Conservation (phyloP, 2,113 vertebrate species). For the Morone chrysops region DNA sequence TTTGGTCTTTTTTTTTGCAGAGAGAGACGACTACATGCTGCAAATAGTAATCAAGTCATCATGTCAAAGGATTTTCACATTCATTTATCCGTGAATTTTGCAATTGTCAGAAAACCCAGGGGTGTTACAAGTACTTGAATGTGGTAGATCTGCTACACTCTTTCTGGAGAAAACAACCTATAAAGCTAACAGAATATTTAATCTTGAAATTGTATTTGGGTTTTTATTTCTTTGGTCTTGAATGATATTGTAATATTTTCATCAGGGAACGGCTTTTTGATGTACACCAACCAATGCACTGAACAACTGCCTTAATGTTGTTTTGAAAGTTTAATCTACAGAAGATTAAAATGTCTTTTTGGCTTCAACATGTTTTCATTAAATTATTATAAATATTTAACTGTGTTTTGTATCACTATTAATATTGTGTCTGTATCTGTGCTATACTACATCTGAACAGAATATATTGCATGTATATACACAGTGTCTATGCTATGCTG, state of each 20-base stretch:
- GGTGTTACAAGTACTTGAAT: neutral
- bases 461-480: neutral
- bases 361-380: neutral
- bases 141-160: neutral
- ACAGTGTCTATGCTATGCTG: neutral
- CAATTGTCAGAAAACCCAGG: conserved; percentile 7
- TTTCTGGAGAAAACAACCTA: neutral
- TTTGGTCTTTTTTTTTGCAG: neutral
- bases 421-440: neutral
- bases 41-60: neutral
- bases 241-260: neutral
- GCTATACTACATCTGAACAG: neutral
- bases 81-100: neutral
- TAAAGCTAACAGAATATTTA: neutral
- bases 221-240: neutral
- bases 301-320: conserved; percentile 38
- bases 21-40: neutral
- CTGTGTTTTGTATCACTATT: neutral
- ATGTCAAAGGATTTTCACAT: neutral
- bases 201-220: neutral
- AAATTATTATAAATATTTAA: neutral
- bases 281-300: neutral
- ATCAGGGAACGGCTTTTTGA: conserved; percentile 18
- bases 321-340: neutral
- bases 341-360: neutral